Conservation (phyloP, 2,888 invertebrate genomes). For the Gastracanthus pulcherrimus region DNA sequence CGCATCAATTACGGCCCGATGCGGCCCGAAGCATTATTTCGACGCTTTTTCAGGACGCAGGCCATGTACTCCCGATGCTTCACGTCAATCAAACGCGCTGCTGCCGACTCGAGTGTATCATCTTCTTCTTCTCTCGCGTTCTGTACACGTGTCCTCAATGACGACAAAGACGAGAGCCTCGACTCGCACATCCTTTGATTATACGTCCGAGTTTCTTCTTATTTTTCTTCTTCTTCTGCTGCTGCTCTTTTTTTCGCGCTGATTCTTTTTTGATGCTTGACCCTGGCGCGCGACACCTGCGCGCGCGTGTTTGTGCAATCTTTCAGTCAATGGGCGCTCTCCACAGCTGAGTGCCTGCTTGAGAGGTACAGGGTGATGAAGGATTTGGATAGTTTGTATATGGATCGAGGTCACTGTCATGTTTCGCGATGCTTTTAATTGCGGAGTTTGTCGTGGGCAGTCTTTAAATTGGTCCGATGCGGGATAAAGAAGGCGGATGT, state of each 20-base stretch:
- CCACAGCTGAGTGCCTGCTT: background rate
- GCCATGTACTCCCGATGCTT: background rate
- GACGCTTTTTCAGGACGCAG: background rate
- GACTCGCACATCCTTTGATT: no score
- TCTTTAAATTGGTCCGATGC: no score
- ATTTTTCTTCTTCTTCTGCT: background rate
- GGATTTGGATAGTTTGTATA: background rate
- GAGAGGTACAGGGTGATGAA: background rate
- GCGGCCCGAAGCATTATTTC: constrained; percentile 9
- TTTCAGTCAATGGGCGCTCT: background rate
- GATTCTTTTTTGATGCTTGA: background rate
- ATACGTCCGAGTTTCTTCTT: no score
- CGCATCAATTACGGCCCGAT: constrained; percentile 8
- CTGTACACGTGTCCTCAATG: background rate
- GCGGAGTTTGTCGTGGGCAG: no score
- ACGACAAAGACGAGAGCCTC: background rate
- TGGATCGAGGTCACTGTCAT: background rate
- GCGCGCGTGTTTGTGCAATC: background rate
- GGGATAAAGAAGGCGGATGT: no score
- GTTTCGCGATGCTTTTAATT: no score
- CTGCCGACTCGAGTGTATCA: background rate
- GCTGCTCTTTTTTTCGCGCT: background rate
- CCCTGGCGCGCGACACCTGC: background rate
- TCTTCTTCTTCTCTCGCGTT: background rate
- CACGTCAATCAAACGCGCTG: constrained; percentile 24